Conservation (phyloP, 2,797 vertebrate genomes). For the Tragelaphus eurycerus region DNA sequence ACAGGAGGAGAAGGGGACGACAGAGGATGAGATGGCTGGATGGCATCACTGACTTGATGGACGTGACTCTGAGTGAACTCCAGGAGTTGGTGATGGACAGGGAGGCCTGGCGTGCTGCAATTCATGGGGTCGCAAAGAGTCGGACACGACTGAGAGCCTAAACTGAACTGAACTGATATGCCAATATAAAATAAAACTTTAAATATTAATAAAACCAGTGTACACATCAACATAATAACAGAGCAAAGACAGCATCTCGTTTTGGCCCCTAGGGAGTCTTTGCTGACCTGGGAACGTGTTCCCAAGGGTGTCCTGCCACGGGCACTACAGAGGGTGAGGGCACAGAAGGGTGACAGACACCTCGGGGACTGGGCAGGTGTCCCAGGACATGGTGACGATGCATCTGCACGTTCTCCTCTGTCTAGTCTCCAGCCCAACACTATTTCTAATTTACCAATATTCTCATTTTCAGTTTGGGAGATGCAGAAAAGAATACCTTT, state of each 20-base stretch:
- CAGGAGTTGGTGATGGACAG: no score
- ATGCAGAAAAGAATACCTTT: rapidly evolving
- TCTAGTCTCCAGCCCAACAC: rapidly evolving
- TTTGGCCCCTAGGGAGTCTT: not conserved
- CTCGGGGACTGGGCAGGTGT: rapidly evolving
- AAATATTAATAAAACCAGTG: not conserved
- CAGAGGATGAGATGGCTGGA: no score
- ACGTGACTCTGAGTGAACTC: no score
- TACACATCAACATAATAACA: not conserved
- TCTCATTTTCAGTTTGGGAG: not conserved
- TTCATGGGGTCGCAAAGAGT: no score
- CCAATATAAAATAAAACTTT: not conserved
- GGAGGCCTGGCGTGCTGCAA: no score
- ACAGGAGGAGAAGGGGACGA: no score
- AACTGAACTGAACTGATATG: no score
- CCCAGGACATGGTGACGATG: rapidly evolving
- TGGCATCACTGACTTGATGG: no score
- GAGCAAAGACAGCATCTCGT: rapidly evolving
- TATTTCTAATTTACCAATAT: no score
- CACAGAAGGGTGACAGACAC: rapidly evolving
- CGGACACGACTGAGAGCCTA: no score
- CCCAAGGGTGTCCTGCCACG: rapidly evolving
- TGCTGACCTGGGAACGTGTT: rapidly evolving
- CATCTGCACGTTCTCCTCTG: rapidly evolving
- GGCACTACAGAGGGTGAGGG: rapidly evolving